Percentiles rank a stretch among this genome's conserved stretches.
These are phyloP conservation scores for Thamnophis sirtalis DNA, from an alignment of 2,113 vertebrate species.

Conservation along the genomic window DNA sequence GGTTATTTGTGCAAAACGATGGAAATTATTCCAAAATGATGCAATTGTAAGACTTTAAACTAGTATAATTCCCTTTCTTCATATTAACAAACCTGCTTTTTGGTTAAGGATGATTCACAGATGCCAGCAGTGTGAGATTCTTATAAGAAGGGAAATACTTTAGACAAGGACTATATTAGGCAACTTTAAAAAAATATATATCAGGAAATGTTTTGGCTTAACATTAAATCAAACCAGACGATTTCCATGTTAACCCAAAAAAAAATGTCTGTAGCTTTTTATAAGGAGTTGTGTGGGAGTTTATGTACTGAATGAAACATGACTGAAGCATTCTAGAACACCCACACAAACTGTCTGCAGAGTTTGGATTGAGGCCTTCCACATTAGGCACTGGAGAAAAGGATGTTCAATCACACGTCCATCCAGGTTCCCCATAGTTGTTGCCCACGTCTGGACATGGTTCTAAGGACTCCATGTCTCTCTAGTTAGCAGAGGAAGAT, in stretches of 20 bases:
- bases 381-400: background rate
- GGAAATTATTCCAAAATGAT: slow-evolving; percentile 10
- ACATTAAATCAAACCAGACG: background rate
- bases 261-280: background rate
- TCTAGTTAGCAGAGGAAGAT: background rate
- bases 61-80: background rate
- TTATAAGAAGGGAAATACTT: slow-evolving; percentile 12
- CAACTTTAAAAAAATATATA: background rate
- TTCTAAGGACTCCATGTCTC: background rate
- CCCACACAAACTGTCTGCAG: background rate
- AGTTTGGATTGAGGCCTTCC: background rate
- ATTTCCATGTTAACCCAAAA: background rate
- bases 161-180: background rate
- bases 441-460: background rate
- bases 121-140: slow-evolving; percentile 12
- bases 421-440: background rate
- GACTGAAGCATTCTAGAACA: background rate
- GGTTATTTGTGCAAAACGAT: slow-evolving; percentile 22
- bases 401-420: background rate
- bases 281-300: background rate
- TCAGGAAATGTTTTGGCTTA: background rate
- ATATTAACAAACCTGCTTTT: slow-evolving; percentile 20
- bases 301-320: background rate
- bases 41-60: slow-evolving; percentile 17
- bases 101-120: slow-evolving; percentile 26